phyloP scores from a whole-genome alignment of 1,140 invertebrate species.

The Metopolophium dirhodum region DNA sequence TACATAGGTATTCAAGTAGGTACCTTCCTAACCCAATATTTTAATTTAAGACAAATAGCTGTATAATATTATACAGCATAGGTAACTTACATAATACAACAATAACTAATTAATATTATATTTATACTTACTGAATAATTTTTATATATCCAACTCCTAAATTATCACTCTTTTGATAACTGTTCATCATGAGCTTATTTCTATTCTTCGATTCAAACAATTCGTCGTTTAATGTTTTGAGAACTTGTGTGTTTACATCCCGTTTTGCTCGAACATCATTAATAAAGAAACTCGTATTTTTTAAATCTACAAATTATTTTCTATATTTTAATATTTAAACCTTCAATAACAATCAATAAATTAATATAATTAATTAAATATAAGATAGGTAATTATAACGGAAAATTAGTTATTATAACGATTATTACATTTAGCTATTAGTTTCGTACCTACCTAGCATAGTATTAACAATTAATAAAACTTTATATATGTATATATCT shows the following conservation, averaged over 20 bases:
- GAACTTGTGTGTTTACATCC: background rate
- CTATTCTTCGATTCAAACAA: background rate
- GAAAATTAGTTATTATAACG: background rate
- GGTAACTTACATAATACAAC: background rate
- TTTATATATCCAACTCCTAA: background rate
- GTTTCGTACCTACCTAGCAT: background rate
- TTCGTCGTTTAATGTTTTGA: background rate
- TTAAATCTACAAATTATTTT: constrained; percentile 10
- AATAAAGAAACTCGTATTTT: background rate
- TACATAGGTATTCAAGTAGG: background rate
- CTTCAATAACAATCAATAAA: background rate
- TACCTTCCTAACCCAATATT: background rate
- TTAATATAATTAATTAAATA: no score
- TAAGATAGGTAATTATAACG: background rate
- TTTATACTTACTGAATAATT: background rate
- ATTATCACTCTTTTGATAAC: background rate
- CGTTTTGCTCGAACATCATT: background rate
- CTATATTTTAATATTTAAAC: background rate
- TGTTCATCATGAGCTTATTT: background rate
- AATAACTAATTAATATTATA: background rate
- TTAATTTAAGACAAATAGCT: background rate
- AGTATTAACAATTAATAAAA: background rate
- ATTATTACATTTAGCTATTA: background rate
- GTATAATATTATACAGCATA: background rate
- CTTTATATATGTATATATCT: background rate